Percentiles rank a stretch among this genome's conserved stretches.
phyloP scores from a whole-genome alignment of 2,888 invertebrate species.

The Clanis bilineata region DNA sequence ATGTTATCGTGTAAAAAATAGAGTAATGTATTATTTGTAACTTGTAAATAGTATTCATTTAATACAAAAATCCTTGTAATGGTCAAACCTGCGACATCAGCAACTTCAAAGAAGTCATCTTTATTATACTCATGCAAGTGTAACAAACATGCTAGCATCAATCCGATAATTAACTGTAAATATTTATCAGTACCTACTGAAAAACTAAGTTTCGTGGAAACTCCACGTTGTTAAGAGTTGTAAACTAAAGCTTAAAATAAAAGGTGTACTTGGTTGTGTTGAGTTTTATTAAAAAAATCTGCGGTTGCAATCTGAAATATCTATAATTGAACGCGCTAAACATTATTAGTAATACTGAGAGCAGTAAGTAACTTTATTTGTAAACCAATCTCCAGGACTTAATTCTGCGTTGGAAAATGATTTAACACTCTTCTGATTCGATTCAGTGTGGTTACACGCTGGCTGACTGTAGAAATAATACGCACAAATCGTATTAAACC shows the following conservation, averaged over 20 bases:
- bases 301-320: background rate
- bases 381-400: background rate
- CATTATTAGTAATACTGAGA: background rate
- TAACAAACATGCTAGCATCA: slow-evolving; percentile 42
- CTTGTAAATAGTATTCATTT: slow-evolving; percentile 35
- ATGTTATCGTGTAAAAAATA: slow-evolving; percentile 57
- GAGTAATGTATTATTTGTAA: slow-evolving; percentile 38
- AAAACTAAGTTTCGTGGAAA: slow-evolving; percentile 73
- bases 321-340: background rate
- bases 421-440: background rate
- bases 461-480: background rate
- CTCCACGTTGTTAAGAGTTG: slow-evolving; percentile 74
- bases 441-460: background rate
- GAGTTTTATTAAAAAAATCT: background rate
- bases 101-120: slow-evolving; percentile 65
- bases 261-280: slow-evolving; percentile 59
- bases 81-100: slow-evolving; percentile 44
- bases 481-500: background rate
- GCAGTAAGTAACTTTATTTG: background rate
- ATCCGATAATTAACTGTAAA: slow-evolving; percentile 48
- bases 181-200: slow-evolving; percentile 49
- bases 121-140: slow-evolving; percentile 28
- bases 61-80: slow-evolving; percentile 15
- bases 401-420: background rate
- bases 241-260: slow-evolving; percentile 74